Evolutionary conservation across 2,113 vertebrate genomes (phyloP), one percentile per base, ranked within the genome.

Genomic region (Microtus ochrogaster): DNA sequence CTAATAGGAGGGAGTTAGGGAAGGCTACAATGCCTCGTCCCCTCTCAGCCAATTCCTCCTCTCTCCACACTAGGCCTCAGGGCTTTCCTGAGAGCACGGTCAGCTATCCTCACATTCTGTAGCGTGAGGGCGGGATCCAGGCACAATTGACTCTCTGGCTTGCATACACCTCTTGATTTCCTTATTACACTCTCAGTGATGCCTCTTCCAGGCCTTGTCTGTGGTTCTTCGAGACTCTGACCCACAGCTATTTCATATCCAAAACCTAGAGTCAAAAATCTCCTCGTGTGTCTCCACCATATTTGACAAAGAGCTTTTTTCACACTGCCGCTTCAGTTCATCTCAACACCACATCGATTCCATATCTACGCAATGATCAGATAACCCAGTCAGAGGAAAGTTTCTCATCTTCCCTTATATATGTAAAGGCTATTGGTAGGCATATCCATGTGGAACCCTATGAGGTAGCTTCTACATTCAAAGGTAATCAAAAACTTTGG

Each of bases 401-500:
- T 90, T 87, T 94, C 84, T 93, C 22, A 74, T 11, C 30, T 76
- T 49, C 1, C 73, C 58, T 66, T 92, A 9, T 47, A 10, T 36
- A 44, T 66, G 28, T 86, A 21, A 88, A 83, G 44, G 47, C 55
- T 94, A 92, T 36, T 90, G 21, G 21, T 47, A 10, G 81, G 73
- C 13, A 88, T 58, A 47, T 90, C 84, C 92, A 36, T 78, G 92
- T 47, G 61, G n/a, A 84, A 24, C 11, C 41, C 84, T 76, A 39
- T 24, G 68, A 85, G 16, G 0, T 44, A 19, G 22, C 39, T 78
- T 49, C 41, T 94, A 79, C 95, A 93, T 30, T 41, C 21, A 94
- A 96, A 93, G 39, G 12, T 79, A 94, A 88, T 68, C 66, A 76
- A 89, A 52, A 95, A 90, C 3, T 55, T 77, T 55, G 72, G 52